These are phyloP conservation scores for Cerastis rubricosa DNA, from an alignment of 2,888 invertebrate genomes.

Conservation along the genomic window DNA sequence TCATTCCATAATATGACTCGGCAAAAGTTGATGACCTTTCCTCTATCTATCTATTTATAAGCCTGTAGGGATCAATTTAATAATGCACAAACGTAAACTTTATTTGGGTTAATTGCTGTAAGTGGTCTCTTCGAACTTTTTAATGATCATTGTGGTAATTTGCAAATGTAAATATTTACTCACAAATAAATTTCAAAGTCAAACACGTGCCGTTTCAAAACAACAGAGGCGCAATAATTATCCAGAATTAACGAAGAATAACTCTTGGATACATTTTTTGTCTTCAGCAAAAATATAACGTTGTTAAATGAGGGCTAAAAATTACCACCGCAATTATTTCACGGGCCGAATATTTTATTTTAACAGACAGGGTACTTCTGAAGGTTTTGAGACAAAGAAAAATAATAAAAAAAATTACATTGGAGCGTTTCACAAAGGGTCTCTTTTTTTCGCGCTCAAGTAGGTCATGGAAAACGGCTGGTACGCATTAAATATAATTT, in stretches of 20 bases:
- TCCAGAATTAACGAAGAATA: slow-evolving; percentile 72
- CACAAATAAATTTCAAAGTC: slow-evolving; percentile 18
- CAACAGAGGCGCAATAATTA: slow-evolving; percentile 71
- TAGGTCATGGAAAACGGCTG: slow-evolving; percentile 77
- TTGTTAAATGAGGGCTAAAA: slow-evolving; percentile 81
- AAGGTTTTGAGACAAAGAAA: slow-evolving; percentile 81
- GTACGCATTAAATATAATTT: slow-evolving; percentile 82
- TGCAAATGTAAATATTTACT: slow-evolving; percentile 34
- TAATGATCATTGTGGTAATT: slow-evolving; percentile 16
- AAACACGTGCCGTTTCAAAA: slow-evolving; percentile 60
- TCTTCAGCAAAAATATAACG: slow-evolving; percentile 74
- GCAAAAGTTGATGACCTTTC: slow-evolving; percentile 1
- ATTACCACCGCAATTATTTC: slow-evolving; percentile 85
- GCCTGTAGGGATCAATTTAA: neutral
- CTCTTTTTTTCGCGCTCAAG: slow-evolving; percentile 78
- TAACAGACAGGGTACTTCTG: slow-evolving; percentile 76
- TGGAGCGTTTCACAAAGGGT: slow-evolving; percentile 80
- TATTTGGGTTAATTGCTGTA: slow-evolving; percentile 12
- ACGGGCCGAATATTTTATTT: slow-evolving; percentile 85
- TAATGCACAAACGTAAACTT: neutral
- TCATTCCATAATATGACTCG: neutral
- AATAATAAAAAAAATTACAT: slow-evolving; percentile 83
- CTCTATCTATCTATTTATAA: neutral
- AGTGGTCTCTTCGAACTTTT: slow-evolving; percentile 2
- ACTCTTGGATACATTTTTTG: slow-evolving; percentile 67